Evolutionary conservation across 2,113 vertebrate species (phyloP), one percentile per base, ranked within the genome.

Genomic region (Fukomys damarensis): DNA sequence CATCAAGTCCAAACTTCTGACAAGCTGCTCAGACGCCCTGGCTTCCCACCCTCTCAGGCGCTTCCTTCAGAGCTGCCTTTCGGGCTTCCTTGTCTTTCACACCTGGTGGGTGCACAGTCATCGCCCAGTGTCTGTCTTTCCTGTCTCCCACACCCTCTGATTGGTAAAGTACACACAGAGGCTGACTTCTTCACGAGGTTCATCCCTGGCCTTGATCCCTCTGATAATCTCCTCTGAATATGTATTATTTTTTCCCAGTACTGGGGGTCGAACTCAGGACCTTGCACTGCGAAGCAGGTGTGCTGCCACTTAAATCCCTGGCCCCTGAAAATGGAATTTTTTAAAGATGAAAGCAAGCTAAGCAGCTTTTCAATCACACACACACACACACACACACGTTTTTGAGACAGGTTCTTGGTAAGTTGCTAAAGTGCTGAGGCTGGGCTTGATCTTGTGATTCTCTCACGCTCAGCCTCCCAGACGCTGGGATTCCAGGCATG

Each of bases 331-430:
- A 19, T 43, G 76, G 28, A 66, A 82, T 59, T 93, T 72, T 77
- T 72, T 95, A 68, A 86, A 30, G 66, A 87, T 41, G 46, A 80
- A 89, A 96, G 82, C 81, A 84, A 65, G 68, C 24, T 7, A 83
- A 89, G 32, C 14, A 61, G 49, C 46, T 94, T 94, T 94, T 91
- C 59, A 79, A 84, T 85, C 63, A 17, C 66, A 38, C 66, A 65
- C 61, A 65, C 61, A 65, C 61, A 65, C n/a, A 20, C n/a, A n/a
- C 66, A 19, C 35, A 8, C 20, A 43, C 22, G 30, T 7, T 77
- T 77, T 49, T 17, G 74, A 77, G 74, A 35, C 30, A 79, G 17
- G 17, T 79, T 79, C 49, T 54, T 20, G 11, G 9, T 10, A 52
- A 77, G 28, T 49, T 49, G 43, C 14, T 52, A 79, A 54, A 16